These are phyloP conservation scores for Octodonta nipae DNA, from an alignment of 2,888 invertebrate species.

Conservation along the genomic window DNA sequence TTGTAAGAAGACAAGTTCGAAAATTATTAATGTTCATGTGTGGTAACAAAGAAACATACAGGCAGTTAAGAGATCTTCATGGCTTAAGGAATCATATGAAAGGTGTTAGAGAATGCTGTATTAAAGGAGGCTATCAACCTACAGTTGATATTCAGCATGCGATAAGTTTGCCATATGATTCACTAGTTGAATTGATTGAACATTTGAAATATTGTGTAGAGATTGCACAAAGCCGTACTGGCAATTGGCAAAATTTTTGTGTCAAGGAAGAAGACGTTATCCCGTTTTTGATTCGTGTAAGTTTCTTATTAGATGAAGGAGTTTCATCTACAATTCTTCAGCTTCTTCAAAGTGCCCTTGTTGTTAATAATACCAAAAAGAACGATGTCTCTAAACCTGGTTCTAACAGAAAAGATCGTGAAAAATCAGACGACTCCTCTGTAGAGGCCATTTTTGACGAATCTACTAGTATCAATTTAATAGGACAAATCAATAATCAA, in stretches of 20 bases:
- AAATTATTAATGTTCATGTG: constrained; percentile 85
- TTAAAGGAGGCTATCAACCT: constrained; percentile 42
- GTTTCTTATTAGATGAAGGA: constrained; percentile 76
- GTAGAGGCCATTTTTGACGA: constrained; percentile 54
- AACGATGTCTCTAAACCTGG: constrained; percentile 17
- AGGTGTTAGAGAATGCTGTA: constrained; percentile 41
- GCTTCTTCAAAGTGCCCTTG: constrained; percentile 78
- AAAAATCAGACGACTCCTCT: constrained; percentile 54
- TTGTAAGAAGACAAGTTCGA: constrained; percentile 75
- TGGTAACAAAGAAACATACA: constrained; percentile 89
- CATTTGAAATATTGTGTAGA: constrained; percentile 89
- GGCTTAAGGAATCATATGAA: constrained; percentile 80
- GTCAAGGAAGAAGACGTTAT: constrained; percentile 59
- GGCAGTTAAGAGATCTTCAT: constrained; percentile 85
- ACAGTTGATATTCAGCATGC: constrained; percentile 35
- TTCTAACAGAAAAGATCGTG: constrained; percentile 42
- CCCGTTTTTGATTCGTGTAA: constrained; percentile 69
- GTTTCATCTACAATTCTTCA: constrained; percentile 85
- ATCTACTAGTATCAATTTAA: constrained; percentile 50
- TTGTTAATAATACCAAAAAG: constrained; percentile 37
- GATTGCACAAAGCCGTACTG: constrained; percentile 73
- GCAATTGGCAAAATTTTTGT: constrained; percentile 92
- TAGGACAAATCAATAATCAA: constrained; percentile 56
- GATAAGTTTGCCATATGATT: constrained; percentile 65
- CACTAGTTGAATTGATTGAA: constrained; percentile 85